Conservation (phyloP, 2,113 vertebrate genomes). For the Ciconia maguari region DNA sequence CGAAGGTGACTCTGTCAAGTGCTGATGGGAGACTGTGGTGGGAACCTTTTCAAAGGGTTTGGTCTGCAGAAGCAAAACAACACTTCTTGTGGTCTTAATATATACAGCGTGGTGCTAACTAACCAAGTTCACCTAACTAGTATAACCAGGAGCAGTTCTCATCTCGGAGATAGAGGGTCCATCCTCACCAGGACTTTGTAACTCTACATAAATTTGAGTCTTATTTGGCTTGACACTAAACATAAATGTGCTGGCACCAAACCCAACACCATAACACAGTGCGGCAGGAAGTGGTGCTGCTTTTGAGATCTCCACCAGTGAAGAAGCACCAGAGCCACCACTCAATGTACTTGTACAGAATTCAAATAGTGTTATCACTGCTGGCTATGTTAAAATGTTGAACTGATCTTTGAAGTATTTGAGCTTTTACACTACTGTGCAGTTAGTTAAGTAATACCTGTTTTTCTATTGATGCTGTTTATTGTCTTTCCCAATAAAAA, state of each 20-base stretch:
- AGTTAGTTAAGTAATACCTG: background rate
- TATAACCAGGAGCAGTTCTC: background rate
- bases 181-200: background rate
- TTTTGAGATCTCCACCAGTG: background rate
- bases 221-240: background rate
- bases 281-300: background rate
- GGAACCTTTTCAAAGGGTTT: background rate
- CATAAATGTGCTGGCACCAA: background rate
- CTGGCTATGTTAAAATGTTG: background rate
- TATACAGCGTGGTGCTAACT: background rate
- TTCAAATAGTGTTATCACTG: accelerated
- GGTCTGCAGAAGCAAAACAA: background rate
- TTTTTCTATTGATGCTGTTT: background rate
- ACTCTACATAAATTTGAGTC: background rate
- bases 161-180: accelerated
- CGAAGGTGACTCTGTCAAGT: background rate
- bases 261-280: background rate
- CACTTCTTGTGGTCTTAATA: background rate
- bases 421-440: background rate
- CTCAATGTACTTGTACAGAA: background rate
- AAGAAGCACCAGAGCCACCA: background rate
- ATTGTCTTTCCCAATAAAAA: background rate
- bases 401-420: background rate
- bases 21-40: background rate
- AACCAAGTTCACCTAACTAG: background rate